Evolutionary conservation across 53 echinoderm and acorn worm species (phyloP).

Genomic region (Echinometra lucunter): DNA sequence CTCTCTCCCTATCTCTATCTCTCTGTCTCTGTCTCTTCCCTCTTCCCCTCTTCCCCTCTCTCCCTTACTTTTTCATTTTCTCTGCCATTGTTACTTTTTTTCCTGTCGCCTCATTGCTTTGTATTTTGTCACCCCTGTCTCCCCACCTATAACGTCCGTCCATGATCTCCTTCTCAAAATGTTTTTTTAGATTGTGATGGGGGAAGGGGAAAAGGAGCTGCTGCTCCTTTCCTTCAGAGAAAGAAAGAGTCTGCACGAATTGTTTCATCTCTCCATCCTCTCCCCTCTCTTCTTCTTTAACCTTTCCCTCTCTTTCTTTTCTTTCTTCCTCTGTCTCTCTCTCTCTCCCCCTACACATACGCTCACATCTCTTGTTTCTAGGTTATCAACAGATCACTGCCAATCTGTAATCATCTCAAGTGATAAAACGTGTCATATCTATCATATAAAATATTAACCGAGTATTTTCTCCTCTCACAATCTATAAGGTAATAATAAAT

Average conservation of each 20-base stretch:
- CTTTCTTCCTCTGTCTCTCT: not conserved
- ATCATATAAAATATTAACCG: not conserved
- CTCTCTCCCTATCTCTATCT: not conserved
- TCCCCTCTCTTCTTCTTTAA: not conserved
- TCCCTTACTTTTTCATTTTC: not conserved
- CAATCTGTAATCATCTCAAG: not conserved
- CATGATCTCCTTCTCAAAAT: too few species aligned
- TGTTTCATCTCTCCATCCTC: too few species aligned
- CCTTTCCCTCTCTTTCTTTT: not conserved
- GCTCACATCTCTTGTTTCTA: too few species aligned
- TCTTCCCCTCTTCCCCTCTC: not conserved
- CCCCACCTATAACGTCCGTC: too few species aligned
- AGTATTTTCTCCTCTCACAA: not conserved
- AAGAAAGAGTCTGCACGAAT: too few species aligned
- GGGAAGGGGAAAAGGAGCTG: too few species aligned
- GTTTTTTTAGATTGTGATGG: too few species aligned
- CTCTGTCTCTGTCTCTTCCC: not conserved
- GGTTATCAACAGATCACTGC: not conserved
- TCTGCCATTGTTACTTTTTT: too few species aligned
- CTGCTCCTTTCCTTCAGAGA: too few species aligned
- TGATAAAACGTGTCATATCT: conserved; percentile 3
- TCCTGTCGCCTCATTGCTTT: too few species aligned
- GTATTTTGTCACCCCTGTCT: too few species aligned
- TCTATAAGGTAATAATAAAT: too few species aligned
- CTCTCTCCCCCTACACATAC: not conserved